Percentiles rank a stretch among this genome's conserved stretches.
These are phyloP conservation scores for Strix uralensis DNA, from an alignment of 2,113 vertebrate genomes.

Conservation along the genomic window DNA sequence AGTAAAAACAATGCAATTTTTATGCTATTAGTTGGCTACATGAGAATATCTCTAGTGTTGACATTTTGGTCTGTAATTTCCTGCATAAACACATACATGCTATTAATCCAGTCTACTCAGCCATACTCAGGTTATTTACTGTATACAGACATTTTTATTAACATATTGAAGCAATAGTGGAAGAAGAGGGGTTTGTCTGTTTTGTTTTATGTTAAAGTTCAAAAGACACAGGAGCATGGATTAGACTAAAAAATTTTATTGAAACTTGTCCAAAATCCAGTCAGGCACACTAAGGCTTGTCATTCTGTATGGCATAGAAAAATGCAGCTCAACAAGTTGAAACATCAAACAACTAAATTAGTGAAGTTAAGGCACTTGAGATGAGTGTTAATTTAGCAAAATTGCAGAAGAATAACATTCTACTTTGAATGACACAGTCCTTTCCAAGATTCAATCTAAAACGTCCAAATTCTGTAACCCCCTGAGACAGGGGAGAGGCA, in stretches of 20 bases:
- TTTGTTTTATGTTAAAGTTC: background rate
- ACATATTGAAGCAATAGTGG: background rate
- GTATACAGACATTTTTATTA: background rate
- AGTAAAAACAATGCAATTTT: background rate
- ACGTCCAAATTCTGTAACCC: background rate
- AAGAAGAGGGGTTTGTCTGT: background rate
- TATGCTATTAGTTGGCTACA: background rate
- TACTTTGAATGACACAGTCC: conserved; percentile 13
- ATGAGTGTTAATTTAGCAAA: conserved; percentile 63
- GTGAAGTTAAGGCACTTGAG: conserved; percentile 78
- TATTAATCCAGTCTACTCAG: background rate
- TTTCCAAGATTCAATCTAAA: background rate
- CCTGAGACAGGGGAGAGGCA: background rate
- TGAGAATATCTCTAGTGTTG: background rate
- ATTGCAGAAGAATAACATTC: conserved; percentile 48
- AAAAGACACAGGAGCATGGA: conserved; percentile 11
- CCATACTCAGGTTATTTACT: background rate
- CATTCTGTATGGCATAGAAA: conserved; percentile 44
- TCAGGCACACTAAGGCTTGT: conserved; percentile 61
- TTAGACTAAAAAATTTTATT: conserved; percentile 75
- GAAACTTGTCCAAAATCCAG: conserved; percentile 65
- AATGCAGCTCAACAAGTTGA: conserved; percentile 42
- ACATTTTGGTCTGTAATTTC: background rate
- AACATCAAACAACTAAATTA: conserved; percentile 60
- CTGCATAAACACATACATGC: background rate